These are phyloP conservation scores for Numenius arquata DNA, from an alignment of 2,113 vertebrate species.

Conservation along the genomic window DNA sequence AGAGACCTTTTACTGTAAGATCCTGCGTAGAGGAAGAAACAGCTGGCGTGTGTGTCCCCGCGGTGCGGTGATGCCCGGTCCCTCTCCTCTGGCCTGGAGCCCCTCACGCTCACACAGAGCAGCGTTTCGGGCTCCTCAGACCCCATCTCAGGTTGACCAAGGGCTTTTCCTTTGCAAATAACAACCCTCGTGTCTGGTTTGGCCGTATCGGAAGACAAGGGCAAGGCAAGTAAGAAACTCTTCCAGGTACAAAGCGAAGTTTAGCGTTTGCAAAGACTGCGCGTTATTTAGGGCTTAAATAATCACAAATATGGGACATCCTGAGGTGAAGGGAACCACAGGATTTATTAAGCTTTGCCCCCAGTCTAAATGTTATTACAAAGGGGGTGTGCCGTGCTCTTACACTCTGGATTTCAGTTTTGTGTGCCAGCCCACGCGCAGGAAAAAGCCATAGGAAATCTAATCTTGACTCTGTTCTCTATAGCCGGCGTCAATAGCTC, in stretches of 20 bases:
- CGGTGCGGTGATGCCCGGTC: accelerated
- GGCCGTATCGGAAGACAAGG: not conserved
- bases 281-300: not conserved
- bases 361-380: not conserved
- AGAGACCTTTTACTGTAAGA: not conserved
- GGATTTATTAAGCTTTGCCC: not conserved
- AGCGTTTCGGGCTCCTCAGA: not conserved
- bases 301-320: no score
- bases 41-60: not conserved
- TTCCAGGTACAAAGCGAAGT: not conserved
- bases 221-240: not conserved
- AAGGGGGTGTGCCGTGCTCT: not conserved
- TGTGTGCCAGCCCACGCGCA: not conserved
- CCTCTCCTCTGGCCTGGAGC: not conserved
- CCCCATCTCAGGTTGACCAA: accelerated
- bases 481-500: not conserved
- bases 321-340: not conserved
- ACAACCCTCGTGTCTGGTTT: accelerated
- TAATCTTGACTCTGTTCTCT: not conserved
- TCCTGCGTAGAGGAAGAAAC: accelerated
- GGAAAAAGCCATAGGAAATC: not conserved
- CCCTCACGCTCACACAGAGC: not conserved
- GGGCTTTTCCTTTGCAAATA: not conserved
- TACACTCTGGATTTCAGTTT: not conserved
- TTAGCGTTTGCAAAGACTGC: not conserved